Base-by-base conservation (phyloP, 2,797 vertebrate species). In the Buphagus erythrorhynchus region DNA sequence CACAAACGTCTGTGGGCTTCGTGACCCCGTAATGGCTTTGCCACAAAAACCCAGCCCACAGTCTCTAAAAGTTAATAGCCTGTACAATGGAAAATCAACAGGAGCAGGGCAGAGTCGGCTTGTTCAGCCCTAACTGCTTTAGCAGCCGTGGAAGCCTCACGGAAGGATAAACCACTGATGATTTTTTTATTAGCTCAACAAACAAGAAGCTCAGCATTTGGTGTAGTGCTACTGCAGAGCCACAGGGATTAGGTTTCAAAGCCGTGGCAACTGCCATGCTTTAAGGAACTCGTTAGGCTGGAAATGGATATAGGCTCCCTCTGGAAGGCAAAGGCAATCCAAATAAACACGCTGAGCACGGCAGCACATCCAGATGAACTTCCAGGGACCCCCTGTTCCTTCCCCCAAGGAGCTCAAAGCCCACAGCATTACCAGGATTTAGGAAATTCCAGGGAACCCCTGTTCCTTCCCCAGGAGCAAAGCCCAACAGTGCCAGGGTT, bases 171-270 rank as follows among this genome's bases (percentile, higher is more conserved):
- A 90, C 79, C 92, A 87, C 84, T 36, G 75, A 93, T 73, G 94
- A 94, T 57, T 95, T 92, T 92, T 96, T 94, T 95, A 91, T 92
- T 88, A 92, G 84, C 91, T 88, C 66, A 14, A 88, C 92, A 93
- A 95, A 96, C 81, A 79, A 86, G 83, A 26, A 63, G 74, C 68
- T 35, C 33, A 18, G 76, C 55, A 10, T 52, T 89, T 57, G 71
- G 78, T 62, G 87, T 9, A 36, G 87, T 0, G 68, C 93, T 96
- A 75, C 93, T 77, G 86, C 79, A 58, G 72, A 85, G 79, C 80
- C 62, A n/a, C 80, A 4, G 77, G 63, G 93, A 85, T 93, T 89
- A 38, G 8, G 81, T 96, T 96, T 96, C 94, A 92, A 92, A 97
- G 93, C 15, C 6, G 2, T 45, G 89, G 88, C 86, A 31, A 88